Evolutionary conservation across 2,113 vertebrate species (phyloP).

Genomic region (Geococcyx californianus): DNA sequence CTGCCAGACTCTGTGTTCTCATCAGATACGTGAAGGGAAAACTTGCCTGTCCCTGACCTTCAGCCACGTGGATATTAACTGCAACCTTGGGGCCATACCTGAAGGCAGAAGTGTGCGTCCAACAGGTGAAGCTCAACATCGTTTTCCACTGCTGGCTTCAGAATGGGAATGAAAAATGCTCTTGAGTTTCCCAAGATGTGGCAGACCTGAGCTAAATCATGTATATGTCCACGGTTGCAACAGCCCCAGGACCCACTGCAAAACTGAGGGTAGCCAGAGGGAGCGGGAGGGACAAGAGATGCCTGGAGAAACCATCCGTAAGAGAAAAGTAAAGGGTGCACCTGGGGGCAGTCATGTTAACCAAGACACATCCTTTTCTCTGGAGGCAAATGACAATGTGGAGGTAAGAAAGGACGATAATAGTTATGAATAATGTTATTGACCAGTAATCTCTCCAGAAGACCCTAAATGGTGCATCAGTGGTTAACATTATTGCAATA

Average conservation of each 20-base stretch:
- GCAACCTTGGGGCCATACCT: background rate
- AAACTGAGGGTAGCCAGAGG: background rate
- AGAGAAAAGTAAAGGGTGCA: background rate
- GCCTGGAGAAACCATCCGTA: background rate
- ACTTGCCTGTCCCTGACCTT: background rate
- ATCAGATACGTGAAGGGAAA: background rate
- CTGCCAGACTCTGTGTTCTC: background rate
- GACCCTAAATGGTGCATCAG: background rate
- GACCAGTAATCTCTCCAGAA: background rate
- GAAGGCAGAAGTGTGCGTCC: background rate
- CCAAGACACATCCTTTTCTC: background rate
- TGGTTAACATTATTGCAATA: background rate
- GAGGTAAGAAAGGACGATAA: background rate
- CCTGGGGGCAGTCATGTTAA: background rate
- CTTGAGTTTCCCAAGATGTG: background rate
- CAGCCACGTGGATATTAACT: fast-evolving
- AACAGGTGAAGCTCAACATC: background rate
- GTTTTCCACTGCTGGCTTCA: background rate
- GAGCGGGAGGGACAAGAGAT: background rate
- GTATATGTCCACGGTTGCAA: background rate
- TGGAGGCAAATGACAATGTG: background rate
- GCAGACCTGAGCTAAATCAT: fast-evolving
- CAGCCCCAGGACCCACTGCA: fast-evolving
- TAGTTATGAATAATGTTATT: background rate
- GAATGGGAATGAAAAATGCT: background rate